Evolutionary conservation across 2,797 vertebrate genomes (phyloP).

Genomic region (Takifugu rubripes): DNA sequence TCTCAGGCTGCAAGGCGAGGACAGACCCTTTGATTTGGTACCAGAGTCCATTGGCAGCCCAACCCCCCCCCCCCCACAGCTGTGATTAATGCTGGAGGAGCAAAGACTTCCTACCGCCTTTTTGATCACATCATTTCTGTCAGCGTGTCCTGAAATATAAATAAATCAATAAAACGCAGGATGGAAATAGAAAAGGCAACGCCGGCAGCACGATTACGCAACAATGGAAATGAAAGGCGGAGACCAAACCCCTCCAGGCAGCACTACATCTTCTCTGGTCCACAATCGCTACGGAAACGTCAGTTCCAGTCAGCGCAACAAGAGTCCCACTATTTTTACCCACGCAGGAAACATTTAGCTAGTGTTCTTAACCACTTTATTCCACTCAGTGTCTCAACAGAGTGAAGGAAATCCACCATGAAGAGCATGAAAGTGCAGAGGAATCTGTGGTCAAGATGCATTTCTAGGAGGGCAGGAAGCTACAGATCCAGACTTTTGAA

Average conservation of each 20-base stretch:
- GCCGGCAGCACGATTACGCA: conserved; percentile 5
- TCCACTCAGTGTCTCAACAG: neutral
- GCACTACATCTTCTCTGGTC: neutral
- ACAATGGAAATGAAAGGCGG: conserved; percentile 16
- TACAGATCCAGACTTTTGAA: neutral
- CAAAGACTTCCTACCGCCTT: conserved; percentile 18
- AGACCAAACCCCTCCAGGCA: neutral
- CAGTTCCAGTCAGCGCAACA: neutral
- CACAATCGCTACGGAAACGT: neutral
- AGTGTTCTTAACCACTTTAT: neutral
- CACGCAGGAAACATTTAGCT: neutral
- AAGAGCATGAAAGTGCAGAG: conserved; percentile 7
- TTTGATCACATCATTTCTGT: conserved; percentile 43
- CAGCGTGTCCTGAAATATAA: conserved; percentile 29
- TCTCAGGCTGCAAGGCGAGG: conserved; percentile 40
- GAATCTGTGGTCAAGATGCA: conserved; percentile 1
- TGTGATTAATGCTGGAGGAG: conserved; percentile 42
- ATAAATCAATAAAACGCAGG: conserved; percentile 43
- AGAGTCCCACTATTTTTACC: neutral
- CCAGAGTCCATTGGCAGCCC: conserved; percentile 43
- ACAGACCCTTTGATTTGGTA: conserved; percentile 52
- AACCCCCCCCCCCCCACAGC: conserved; percentile 31
- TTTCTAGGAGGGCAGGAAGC: neutral
- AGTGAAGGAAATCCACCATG: conserved; percentile 3
- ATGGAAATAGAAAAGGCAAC: conserved; percentile 32